Conservation (phyloP, 2,113 vertebrate genomes). For the Pica pica region DNA sequence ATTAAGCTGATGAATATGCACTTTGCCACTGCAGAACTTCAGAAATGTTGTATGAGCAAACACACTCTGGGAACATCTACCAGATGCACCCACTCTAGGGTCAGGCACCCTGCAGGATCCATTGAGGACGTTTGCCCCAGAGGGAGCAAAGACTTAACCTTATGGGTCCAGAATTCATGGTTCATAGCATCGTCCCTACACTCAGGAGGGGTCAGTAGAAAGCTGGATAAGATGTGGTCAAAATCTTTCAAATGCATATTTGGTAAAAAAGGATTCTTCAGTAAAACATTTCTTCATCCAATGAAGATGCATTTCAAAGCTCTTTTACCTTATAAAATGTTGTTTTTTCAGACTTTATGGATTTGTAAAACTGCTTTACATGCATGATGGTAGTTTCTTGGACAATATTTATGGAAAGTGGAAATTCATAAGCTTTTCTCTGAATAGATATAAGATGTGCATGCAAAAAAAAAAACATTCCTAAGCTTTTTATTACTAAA, state of each 20-base stretch:
- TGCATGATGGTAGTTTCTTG: neutral
- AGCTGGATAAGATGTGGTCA: neutral
- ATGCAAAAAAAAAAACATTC: neutral
- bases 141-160: neutral
- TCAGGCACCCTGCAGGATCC: neutral
- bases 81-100: neutral
- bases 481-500: neutral
- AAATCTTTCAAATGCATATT: neutral
- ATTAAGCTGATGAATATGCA: neutral
- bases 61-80: neutral
- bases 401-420: neutral
- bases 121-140: fast-evolving
- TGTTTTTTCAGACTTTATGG: neutral
- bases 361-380: neutral
- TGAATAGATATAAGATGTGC: neutral
- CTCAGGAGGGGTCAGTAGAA: neutral
- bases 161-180: neutral
- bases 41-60: neutral
- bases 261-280: neutral
- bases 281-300: neutral
- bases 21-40: neutral
- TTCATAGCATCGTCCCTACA: neutral
- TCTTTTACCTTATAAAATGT: neutral
- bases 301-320: neutral
- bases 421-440: neutral